Evolutionary conservation across 2,113 vertebrate species (phyloP), one percentile per base, ranked within the genome.

Genomic region (Atrichornis clamosus): DNA sequence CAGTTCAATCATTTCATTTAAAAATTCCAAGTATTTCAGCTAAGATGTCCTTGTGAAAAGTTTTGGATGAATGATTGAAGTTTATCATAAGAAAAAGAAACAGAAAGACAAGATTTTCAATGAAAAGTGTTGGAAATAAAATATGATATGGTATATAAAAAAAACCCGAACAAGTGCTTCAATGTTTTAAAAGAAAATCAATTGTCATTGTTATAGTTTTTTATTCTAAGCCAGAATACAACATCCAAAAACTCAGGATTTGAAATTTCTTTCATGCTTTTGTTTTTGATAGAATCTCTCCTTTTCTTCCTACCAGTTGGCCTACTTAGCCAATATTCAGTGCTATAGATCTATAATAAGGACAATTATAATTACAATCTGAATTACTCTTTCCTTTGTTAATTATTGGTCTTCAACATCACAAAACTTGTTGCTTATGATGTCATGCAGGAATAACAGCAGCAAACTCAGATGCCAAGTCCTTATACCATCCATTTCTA

Each of bases 91-190:
- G 17, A 5, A 37, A 33, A 86, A 74, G 13, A 52, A 85, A 44
- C 4, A 58, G n/a, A 58, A 82, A 69, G 11, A 28, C 16, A 76
- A 75, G 9, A 28, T 18, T 74, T 63, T 7, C 9, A 69, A 24
- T 21, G 14, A 52, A 87, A 84, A 47, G 7, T n/a, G 6, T 33
- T 79, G 27, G 7, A 84, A 80, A 60, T 44, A 80, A 39, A 81
- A 60, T 30, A 67, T 18, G 60, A 44, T 50, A 41, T 42, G 65
- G 9, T 7, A 69, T 62, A 56, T 33, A 21, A 47, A 32, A 26
- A 53, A 30, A 17, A 1, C 2, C 4, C 2, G 1, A 13, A 13
- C 3, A 68, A 53, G 64, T 16, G 5, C 1, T 27, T 60, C 10
- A 67, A 13, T 17, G 3, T 70, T 69, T 64, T 39, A 21, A 82